phyloP scores from a whole-genome alignment of 1,140 invertebrate species.

The Myzus persicae region DNA sequence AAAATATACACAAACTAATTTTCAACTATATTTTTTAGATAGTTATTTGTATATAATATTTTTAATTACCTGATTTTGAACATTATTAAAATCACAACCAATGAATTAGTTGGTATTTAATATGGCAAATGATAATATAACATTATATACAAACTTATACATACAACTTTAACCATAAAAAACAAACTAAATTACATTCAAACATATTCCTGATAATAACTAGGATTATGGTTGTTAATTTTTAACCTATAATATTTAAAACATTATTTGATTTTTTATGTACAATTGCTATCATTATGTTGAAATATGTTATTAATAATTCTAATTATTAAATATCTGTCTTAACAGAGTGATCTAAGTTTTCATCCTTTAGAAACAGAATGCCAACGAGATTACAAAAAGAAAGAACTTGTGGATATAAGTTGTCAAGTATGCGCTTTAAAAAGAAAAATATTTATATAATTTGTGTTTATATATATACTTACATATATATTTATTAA shows the following conservation, averaged over 20 bases:
- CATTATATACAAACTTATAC: neutral
- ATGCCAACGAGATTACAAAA: conserved; percentile 51
- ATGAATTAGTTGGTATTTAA: neutral
- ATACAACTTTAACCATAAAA: no score
- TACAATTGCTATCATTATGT: neutral
- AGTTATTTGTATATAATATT: no score
- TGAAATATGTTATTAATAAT: neutral
- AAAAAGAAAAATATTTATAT: neutral
- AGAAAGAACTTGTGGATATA: conserved; percentile 49
- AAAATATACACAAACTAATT: no score
- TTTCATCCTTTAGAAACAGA: conserved; percentile 53
- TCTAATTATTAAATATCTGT: neutral
- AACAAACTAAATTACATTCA: neutral
- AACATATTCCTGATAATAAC: neutral
- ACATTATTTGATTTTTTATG: neutral
- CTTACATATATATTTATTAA: neutral
- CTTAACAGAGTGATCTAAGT: conserved; percentile 35
- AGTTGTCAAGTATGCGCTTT: conserved; percentile 40
- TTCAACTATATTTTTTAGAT: no score
- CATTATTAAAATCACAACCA: neutral
- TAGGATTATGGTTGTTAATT: neutral
- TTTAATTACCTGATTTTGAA: neutral
- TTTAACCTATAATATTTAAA: neutral
- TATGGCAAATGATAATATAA: no score
- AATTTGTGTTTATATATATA: neutral